A percentile compares a stretch with the other conserved stretches of the same genome.
phyloP scores from a whole-genome alignment of 2,113 vertebrate genomes.

The Heterochromis multidens region DNA sequence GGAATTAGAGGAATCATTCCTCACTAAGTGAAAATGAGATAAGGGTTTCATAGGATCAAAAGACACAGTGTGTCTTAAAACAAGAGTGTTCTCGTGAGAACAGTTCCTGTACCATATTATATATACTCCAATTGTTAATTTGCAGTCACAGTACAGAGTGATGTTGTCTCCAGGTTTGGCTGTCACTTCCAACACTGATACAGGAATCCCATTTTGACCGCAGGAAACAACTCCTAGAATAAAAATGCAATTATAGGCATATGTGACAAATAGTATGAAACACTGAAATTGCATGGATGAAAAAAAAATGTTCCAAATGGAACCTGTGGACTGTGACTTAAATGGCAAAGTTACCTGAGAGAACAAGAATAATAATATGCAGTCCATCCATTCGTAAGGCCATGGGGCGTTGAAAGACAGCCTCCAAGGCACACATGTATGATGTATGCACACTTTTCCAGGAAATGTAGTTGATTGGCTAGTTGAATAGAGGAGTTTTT shows the following conservation, averaged over 20 bases:
- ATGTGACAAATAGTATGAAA: background rate
- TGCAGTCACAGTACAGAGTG: constrained; percentile 15
- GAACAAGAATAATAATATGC: background rate
- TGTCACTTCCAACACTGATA: background rate
- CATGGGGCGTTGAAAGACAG: background rate
- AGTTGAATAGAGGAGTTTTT: background rate
- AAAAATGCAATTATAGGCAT: background rate
- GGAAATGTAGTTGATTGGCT: constrained; percentile 2
- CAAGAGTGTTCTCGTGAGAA: constrained; percentile 7
- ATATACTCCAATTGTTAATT: background rate
- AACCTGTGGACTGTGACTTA: background rate
- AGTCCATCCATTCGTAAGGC: background rate
- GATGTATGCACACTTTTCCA: background rate
- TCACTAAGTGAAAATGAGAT: background rate
- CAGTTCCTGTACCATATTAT: constrained; percentile 27
- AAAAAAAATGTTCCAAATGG: background rate
- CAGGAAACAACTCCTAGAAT: background rate
- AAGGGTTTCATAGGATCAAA: background rate
- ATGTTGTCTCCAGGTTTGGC: constrained; percentile 13
- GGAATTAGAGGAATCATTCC: background rate
- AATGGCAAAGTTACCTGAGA: background rate
- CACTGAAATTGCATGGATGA: background rate
- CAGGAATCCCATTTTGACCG: background rate
- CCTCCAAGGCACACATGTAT: background rate
- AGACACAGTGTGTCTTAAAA: background rate